phyloP scores from a whole-genome alignment of 1,140 invertebrate genomes.

The Brachionus koreanus region DNA sequence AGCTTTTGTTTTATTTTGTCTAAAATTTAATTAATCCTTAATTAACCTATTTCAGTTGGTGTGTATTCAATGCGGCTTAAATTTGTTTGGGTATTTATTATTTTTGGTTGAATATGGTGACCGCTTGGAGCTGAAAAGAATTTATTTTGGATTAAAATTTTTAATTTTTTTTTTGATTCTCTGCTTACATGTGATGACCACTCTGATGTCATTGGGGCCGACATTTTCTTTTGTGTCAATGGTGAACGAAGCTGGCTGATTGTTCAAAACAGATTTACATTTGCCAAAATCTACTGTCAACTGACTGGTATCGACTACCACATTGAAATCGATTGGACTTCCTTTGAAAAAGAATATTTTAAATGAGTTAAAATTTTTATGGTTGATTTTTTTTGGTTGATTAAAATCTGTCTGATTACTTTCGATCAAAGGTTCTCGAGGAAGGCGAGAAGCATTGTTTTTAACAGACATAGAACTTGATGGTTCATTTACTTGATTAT shows the following conservation, averaged over 20 bases:
- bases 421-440: background rate
- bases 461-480: background rate
- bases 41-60: constrained; percentile 33
- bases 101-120: constrained; percentile 1
- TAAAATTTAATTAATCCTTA: constrained; percentile 25
- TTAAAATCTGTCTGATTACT: background rate
- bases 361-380: background rate
- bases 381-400: background rate
- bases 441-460: background rate
- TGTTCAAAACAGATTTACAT: background rate
- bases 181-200: background rate
- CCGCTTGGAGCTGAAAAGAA: constrained; percentile 3
- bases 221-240: constrained; percentile 28
- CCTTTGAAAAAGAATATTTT: background rate
- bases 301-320: constrained; percentile 15
- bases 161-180: background rate
- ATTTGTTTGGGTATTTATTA: constrained; percentile 27
- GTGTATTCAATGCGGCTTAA: constrained; percentile 27
- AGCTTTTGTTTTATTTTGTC: background rate
- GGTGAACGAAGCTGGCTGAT: background rate
- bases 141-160: background rate
- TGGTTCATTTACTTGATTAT: constrained; percentile 35
- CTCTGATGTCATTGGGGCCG: constrained; percentile 1
- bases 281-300: constrained; percentile 17
- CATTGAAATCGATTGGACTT: constrained; percentile 33